Conservation (phyloP, 2,113 vertebrate genomes). For the Clarias batrachus region DNA sequence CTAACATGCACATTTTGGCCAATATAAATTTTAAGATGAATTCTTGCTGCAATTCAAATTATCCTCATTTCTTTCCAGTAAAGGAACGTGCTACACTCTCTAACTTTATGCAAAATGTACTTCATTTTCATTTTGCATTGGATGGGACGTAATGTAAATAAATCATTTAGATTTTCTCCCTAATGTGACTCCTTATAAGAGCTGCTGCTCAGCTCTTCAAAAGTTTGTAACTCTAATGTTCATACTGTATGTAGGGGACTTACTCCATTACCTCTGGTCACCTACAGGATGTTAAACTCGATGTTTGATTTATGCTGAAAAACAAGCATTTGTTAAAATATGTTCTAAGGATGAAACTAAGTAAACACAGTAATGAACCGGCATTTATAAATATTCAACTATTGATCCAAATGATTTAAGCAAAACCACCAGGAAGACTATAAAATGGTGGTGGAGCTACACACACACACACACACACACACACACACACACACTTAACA, state of each 20-base stretch:
- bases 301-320: no score
- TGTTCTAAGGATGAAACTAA: no score
- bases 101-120: not conserved
- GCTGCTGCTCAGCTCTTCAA: no score
- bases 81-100: not conserved
- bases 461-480: not conserved
- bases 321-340: no score
- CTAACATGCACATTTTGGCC: not conserved
- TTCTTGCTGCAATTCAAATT: not conserved
- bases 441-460: not conserved
- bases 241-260: no score
- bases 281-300: no score
- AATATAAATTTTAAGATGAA: not conserved
- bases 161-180: no score
- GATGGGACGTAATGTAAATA: no score
- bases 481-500: not conserved
- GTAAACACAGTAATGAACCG: not conserved
- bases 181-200: no score
- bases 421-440: not conserved
- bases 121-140: no score
- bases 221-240: no score
- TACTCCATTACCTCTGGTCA: no score
- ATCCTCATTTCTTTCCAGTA: not conserved
- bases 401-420: conserved; percentile 6
- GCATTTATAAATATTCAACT: not conserved